Evolutionary conservation across 2,888 invertebrate genomes (phyloP).

Genomic region (Tetropium fuscum): DNA sequence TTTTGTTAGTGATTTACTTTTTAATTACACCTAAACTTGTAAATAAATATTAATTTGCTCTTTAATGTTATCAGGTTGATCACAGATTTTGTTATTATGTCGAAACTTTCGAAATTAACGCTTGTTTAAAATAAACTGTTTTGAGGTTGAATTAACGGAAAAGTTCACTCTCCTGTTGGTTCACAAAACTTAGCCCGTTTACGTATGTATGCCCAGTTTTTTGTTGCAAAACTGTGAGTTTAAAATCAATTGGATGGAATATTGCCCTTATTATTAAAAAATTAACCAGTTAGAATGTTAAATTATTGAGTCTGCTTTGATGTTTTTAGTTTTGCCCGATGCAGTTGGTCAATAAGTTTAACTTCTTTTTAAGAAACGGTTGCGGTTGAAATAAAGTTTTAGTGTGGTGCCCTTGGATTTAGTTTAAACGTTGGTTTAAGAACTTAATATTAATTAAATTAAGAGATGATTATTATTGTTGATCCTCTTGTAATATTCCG

Average conservation of each 20-base stretch:
- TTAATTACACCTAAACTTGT: constrained; percentile 55
- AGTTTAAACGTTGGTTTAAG: constrained; percentile 34
- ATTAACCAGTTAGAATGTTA: constrained; percentile 47
- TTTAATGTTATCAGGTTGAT: constrained; percentile 48
- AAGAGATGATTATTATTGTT: constrained; percentile 45
- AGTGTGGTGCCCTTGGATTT: constrained; percentile 50
- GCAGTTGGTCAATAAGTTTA: constrained; percentile 57
- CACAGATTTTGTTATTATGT: constrained; percentile 58
- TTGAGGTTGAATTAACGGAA: constrained; percentile 34
- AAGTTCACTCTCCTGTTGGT: constrained; percentile 48
- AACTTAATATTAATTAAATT: constrained; percentile 38
- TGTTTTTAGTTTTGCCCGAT: constrained; percentile 59
- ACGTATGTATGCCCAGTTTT: constrained; percentile 53
- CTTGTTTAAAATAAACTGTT: constrained; percentile 41
- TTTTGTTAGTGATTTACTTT: constrained; percentile 50
- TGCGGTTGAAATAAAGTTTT: constrained; percentile 33
- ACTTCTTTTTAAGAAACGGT: constrained; percentile 40
- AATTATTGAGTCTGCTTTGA: constrained; percentile 57
- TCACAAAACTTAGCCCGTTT: constrained; percentile 56
- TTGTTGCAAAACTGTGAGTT: constrained; percentile 48
- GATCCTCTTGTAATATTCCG: constrained; percentile 52
- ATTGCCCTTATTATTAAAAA: constrained; percentile 51
- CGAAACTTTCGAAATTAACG: constrained; percentile 46
- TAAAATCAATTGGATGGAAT: constrained; percentile 46
- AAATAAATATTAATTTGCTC: constrained; percentile 45